Conservation (phyloP, 2,797 vertebrate species). For the Graptemys geographica region DNA sequence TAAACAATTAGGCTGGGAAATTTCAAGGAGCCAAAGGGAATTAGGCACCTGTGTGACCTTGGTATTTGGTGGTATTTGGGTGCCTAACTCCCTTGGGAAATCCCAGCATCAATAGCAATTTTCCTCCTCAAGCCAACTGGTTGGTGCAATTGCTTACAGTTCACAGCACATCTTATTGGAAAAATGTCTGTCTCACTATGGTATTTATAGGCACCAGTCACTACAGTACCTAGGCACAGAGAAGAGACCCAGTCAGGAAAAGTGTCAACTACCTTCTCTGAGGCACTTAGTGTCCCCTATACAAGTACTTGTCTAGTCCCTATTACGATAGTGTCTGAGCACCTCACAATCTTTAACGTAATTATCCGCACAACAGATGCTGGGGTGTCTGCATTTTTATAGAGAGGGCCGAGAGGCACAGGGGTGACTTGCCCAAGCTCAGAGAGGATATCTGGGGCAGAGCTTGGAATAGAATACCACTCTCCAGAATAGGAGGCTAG, state of each 20-base stretch:
- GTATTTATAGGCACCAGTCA: background rate
- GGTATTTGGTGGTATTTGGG: background rate
- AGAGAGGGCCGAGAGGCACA: background rate
- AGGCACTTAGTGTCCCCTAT: background rate
- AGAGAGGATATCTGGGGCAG: background rate
- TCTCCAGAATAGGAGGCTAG: background rate
- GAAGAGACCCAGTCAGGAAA: background rate
- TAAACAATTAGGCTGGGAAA: background rate
- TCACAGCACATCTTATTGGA: conserved; percentile 4
- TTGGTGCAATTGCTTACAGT: background rate
- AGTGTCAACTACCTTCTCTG: background rate
- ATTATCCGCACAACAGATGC: background rate
- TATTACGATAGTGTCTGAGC: background rate
- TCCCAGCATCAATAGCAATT: background rate
- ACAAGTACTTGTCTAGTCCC: background rate
- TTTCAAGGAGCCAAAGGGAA: background rate
- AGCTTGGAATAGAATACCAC: background rate
- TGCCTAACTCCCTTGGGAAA: conserved; percentile 5
- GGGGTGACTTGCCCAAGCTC: background rate
- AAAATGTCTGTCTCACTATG: background rate
- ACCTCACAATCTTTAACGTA: background rate
- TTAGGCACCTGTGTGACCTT: background rate
- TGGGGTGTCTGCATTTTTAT: background rate
- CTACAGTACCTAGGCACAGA: background rate
- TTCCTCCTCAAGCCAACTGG: background rate